These are phyloP conservation scores for Cerastoderma edule DNA, from an alignment of 2,888 invertebrate species.

Conservation along the genomic window DNA sequence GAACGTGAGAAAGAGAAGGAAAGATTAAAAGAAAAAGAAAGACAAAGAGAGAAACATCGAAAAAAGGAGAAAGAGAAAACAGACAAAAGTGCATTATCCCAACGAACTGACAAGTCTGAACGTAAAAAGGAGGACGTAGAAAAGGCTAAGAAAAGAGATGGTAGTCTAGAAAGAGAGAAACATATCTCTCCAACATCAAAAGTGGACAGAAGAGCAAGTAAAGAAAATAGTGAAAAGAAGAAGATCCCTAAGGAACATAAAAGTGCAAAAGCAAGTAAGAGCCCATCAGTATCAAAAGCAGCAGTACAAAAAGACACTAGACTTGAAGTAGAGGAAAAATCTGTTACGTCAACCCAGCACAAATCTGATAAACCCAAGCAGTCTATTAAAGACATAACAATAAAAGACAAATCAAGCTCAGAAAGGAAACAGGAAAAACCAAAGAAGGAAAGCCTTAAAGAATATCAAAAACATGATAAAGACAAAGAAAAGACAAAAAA, in stretches of 20 bases:
- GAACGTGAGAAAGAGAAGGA: conserved; percentile 26
- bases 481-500: conserved; percentile 27
- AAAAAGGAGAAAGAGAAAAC: background rate
- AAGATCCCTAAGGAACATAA: background rate
- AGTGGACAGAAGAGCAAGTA: conserved; percentile 9
- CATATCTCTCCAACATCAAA: background rate
- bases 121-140: conserved; percentile 11
- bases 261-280: conserved; percentile 5
- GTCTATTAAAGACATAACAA: conserved; percentile 12
- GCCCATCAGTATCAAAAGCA: background rate
- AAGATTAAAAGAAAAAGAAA: conserved; percentile 28
- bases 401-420: conserved; percentile 20
- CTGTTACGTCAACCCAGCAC: background rate
- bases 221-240: conserved; percentile 7
- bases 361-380: conserved; percentile 15
- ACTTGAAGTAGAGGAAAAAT: background rate
- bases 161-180: conserved; percentile 13
- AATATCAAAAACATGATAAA: conserved; percentile 27
- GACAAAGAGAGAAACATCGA: conserved; percentile 19
- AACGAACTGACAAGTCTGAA: conserved; percentile 12
- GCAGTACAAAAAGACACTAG: background rate
- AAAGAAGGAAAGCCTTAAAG: conserved; percentile 34
- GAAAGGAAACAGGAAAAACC: conserved; percentile 31
- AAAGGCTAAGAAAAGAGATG: conserved; percentile 15
- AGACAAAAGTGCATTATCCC: background rate